A percentile compares a stretch with the other conserved stretches of the same genome.
phyloP scores from a whole-genome alignment of 1,140 invertebrate species.

The Procambarus clarkii region DNA sequence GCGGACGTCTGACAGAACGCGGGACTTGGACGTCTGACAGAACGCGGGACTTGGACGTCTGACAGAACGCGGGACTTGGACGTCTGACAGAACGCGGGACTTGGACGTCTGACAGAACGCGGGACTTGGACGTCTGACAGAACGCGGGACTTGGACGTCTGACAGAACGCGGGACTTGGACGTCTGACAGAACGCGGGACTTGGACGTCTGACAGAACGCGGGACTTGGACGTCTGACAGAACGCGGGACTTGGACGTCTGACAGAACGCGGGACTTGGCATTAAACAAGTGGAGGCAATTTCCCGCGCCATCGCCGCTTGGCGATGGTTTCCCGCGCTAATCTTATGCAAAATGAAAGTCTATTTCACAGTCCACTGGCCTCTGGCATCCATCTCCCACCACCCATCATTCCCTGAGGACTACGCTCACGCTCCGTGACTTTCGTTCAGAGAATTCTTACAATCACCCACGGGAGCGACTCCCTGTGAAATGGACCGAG shows the following conservation, averaged over 20 bases:
- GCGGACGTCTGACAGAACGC: too few species aligned
- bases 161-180: too few species aligned
- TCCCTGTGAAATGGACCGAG: conserved; percentile 42
- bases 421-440: conserved; percentile 56
- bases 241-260: background rate
- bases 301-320: conserved; percentile 52
- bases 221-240: too few species aligned
- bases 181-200: too few species aligned
- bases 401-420: conserved; percentile 34
- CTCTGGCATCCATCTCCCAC: conserved; percentile 54
- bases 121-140: too few species aligned
- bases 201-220: too few species aligned
- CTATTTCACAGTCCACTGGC: conserved; percentile 56
- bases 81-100: too few species aligned
- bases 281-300: conserved; percentile 60
- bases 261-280: conserved; percentile 34
- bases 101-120: too few species aligned
- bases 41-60: too few species aligned
- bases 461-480: conserved; percentile 31
- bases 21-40: too few species aligned
- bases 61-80: too few species aligned
- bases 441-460: conserved; percentile 50
- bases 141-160: too few species aligned
- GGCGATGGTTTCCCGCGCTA: conserved; percentile 58
- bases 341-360: conserved; percentile 66